A percentile compares a stretch with the other conserved stretches of the same genome.
Evolutionary conservation across 1,140 invertebrate genomes (phyloP).

Genomic region (Saccostrea echinata): DNA sequence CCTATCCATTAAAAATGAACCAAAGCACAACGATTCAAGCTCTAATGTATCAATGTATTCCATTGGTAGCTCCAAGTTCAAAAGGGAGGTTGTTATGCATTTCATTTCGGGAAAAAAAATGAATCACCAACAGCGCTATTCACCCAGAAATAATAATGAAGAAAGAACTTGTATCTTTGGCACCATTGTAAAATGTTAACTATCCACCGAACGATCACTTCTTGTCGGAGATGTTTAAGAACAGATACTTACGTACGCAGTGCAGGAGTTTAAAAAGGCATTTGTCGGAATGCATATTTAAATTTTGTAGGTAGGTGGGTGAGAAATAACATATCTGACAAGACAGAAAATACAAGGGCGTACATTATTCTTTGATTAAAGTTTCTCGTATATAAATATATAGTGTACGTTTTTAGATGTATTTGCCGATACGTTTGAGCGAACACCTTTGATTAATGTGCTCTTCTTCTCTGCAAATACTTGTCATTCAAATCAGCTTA

Average conservation of each 20-base stretch:
- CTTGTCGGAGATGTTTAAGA: not conserved
- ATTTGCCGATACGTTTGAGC: conserved; percentile 26
- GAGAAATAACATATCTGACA: not conserved
- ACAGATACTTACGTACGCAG: not conserved
- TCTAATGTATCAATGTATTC: not conserved
- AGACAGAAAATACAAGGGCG: conserved; percentile 8
- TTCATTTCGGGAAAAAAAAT: not conserved
- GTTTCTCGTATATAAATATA: not conserved
- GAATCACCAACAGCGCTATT: not conserved
- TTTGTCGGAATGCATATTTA: conserved; percentile 2
- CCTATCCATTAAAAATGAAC: conserved; percentile 8
- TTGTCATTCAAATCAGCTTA: conserved; percentile 35
- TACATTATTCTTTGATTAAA: not conserved
- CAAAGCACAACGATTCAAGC: conserved; percentile 17
- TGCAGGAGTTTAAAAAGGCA: not conserved
- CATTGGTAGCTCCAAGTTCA: conserved; percentile 15
- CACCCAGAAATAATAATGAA: not conserved
- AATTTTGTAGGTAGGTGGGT: conserved; percentile 28
- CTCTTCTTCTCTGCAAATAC: conserved; percentile 18
- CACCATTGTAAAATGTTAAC: not conserved
- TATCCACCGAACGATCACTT: not conserved
- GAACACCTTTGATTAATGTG: conserved; percentile 10
- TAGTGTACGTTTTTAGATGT: conserved; percentile 6
- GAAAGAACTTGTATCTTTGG: not conserved
- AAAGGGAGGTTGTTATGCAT: conserved; percentile 15